Evolutionary conservation across 1,140 invertebrate genomes (phyloP).

Genomic region (Drosophila dunni): DNA sequence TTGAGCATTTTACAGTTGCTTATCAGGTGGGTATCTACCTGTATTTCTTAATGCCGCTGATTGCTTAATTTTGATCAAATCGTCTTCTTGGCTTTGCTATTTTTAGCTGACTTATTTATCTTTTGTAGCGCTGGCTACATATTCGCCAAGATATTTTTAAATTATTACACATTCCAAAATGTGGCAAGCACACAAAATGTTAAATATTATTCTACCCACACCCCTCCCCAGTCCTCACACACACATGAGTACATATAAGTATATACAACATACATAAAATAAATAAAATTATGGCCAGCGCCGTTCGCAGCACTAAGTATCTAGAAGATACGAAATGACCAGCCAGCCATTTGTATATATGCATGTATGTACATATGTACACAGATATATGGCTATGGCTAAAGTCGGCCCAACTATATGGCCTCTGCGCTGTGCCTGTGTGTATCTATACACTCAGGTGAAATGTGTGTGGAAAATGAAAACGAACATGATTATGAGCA

Average conservation of each 20-base stretch:
- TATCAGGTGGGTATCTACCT: constrained; percentile 1
- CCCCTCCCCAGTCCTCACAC: constrained; percentile 8
- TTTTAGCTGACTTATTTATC: constrained; percentile 73
- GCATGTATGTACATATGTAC: constrained; percentile 27
- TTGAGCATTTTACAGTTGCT: background rate
- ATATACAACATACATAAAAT: constrained; percentile 62
- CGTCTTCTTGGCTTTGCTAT: constrained; percentile 56
- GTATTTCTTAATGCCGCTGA: constrained; percentile 9
- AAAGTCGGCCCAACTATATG: constrained; percentile 26
- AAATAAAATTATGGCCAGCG: constrained; percentile 79
- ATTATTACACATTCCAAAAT: constrained; percentile 81
- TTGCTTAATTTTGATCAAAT: constrained; percentile 45
- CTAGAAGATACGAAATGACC: constrained; percentile 66
- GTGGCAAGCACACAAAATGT: constrained; percentile 74
- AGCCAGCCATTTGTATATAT: constrained; percentile 27
- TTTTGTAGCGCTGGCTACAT: constrained; percentile 69
- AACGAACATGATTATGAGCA: constrained; percentile 78
- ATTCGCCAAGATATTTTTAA: constrained; percentile 80
- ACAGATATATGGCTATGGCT: constrained; percentile 18
- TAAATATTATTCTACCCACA: constrained; percentile 64
- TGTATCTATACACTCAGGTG: constrained; percentile 69
- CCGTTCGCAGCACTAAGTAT: constrained; percentile 58
- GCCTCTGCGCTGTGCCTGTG: constrained; percentile 16
- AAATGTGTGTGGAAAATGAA: constrained; percentile 81
- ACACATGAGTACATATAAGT: constrained; percentile 34